Base-by-base conservation (phyloP, 2,113 vertebrate genomes). In the Tringa solitaria region DNA sequence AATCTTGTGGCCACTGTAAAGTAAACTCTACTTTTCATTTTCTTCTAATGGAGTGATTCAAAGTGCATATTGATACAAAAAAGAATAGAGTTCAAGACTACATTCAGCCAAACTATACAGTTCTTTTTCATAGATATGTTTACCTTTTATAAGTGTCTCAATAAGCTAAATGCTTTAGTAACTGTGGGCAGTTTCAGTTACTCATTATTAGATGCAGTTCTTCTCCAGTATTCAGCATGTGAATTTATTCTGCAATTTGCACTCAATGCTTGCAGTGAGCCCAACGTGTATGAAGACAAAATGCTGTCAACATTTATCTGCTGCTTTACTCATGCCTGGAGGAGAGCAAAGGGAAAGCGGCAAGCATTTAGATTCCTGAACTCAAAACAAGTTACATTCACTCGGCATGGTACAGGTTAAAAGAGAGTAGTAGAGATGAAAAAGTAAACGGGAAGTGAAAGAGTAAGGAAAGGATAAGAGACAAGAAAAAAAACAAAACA, bases 211-310 rank as follows among this genome's bases (percentile, higher is more conserved):
- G 54, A 92, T 63, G 72, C n/a, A 78, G 93, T 95, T 96, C 89
- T 90, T 94, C 75, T 77, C 33, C 43, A 68, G 67, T 10, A 77
- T 93, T 92, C 79, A 93, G 60, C 63, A 54, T 9, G 37, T 86
- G 85, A 93, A 90, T 93, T 96, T 94, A 79, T 79, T 94, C 81
- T 93, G 90, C 59, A 84, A 22, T 90, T 89, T 92, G 69, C 68
- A 74, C 82, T 93, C 92, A 78, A 22, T 50, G 82, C 76, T 89
- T 84, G 85, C 75, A 92, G 75, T 70, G 35, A 95, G 59, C 26
- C 68, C 64, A 86, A 84, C 43, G n/a, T 30, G 76, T 89, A 64
- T 69, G 78, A 72, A 90, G 92, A 96, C 74, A 94, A 90, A 93
- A 93, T 33, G 80, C 60, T 92, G 80, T 68, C 94, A 92, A 88